Percentiles rank a stretch among this genome's conserved stretches.
These are phyloP conservation scores for Zele albiditarsus DNA, from an alignment of 2,888 invertebrate species.

Conservation along the genomic window DNA sequence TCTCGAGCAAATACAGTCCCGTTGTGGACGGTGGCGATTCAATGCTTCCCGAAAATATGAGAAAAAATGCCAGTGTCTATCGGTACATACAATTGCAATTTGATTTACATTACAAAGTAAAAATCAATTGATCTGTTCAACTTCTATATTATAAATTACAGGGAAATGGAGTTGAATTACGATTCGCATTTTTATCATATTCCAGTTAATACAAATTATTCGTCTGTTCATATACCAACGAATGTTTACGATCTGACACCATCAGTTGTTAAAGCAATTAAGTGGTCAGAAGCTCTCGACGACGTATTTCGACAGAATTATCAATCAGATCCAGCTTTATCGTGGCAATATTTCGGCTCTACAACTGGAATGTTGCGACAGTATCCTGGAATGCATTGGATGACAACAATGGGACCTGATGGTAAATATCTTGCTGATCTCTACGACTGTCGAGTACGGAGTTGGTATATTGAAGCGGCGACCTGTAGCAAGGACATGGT, in stretches of 20 bases:
- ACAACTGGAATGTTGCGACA: slow-evolving; percentile 93
- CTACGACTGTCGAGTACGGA: slow-evolving; percentile 93
- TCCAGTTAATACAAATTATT: slow-evolving; percentile 84
- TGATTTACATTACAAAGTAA: background rate
- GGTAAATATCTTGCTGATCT: slow-evolving; percentile 77
- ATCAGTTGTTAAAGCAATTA: slow-evolving; percentile 83
- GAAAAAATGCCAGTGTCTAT: slow-evolving; percentile 59
- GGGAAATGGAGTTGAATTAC: slow-evolving; percentile 77
- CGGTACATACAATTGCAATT: slow-evolving; percentile 40
- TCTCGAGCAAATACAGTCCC: slow-evolving; percentile 87
- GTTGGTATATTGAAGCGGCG: slow-evolving; percentile 98
- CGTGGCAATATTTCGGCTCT: slow-evolving; percentile 99
- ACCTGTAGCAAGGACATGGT: slow-evolving; percentile 98
- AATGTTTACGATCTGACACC: slow-evolving; percentile 87
- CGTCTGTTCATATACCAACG: slow-evolving; percentile 94
- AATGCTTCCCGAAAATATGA: slow-evolving; percentile 61
- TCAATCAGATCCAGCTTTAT: slow-evolving; percentile 89
- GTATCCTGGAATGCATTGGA: slow-evolving; percentile 81
- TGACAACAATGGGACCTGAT: slow-evolving; percentile 49
- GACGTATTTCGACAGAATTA: slow-evolving; percentile 89
- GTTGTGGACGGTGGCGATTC: slow-evolving; percentile 60
- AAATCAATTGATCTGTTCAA: slow-evolving; percentile 2
- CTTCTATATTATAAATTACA: slow-evolving; percentile 60
- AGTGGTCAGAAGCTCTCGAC: slow-evolving; percentile 92
- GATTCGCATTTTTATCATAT: slow-evolving; percentile 91